Base-by-base conservation (phyloP, 2,113 vertebrate species). In the Microtus oregoni region DNA sequence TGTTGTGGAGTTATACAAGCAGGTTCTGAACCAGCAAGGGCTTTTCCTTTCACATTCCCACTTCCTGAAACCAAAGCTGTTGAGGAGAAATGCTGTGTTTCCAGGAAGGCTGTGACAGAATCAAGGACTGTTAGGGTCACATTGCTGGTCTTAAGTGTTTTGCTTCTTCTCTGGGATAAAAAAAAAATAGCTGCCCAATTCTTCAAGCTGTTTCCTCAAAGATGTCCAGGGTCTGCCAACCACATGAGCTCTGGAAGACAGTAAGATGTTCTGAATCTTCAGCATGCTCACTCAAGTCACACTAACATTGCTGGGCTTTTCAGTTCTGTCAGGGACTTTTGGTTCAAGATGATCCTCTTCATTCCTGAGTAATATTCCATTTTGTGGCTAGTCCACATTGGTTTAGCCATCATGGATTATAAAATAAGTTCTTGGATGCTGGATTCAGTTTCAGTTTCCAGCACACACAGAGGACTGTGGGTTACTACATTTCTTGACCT, bases 61-160 rank as follows among this genome's bases (percentile, higher is more conserved):
- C 95, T 97, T 97, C 96, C 97, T 96, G 97, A 90, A 96, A 95
- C 92, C 1, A 24, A 77, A 20, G 65, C 92, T 26, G 38, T 92
- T 94, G 96, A 72, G 58, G 76, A 93, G 92, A 97, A 96, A 88
- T 70, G 30, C 63, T 65, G 28, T 30, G 28, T 89, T 90, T 94
- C 67, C 58, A 11, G 65, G 58, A 61, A 81, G 7, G 4, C 3
- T 24, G 35, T 61, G 5, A 72, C 11, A 26, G 28, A 97, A 88
- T 91, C 5, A 76, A 85, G 38, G 26, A 47, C 85, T 35, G 82
- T n/a, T 32, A 11, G 47, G 85, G 88, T 92, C 86, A 87, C 22
- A 77, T 50, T 35, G 24, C 94, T 72, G 65, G 3, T 61, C 72
- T 50, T 24, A 55, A 58, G 41, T 89, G 5, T 58, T 20, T 20